Evolutionary conservation across 1,140 invertebrate species (phyloP).

Genomic region (Lepidurus apus): DNA sequence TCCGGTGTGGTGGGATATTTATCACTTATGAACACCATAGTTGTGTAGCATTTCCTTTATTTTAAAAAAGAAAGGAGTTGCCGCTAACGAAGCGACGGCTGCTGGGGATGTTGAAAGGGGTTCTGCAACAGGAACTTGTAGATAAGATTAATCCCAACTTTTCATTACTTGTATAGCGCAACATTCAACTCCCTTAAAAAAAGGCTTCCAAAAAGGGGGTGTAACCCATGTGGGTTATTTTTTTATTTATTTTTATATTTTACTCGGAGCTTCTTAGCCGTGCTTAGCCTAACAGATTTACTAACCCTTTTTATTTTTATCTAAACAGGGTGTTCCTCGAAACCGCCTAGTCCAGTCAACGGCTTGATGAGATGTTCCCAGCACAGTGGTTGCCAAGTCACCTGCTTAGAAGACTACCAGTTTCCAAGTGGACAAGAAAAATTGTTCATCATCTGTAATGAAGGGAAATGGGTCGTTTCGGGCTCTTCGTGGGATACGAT

Average conservation of each 20-base stretch:
- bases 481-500: slow-evolving; percentile 48
- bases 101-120: not conserved
- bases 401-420: slow-evolving; percentile 51
- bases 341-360: slow-evolving; percentile 15
- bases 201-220: not conserved
- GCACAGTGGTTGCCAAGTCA: slow-evolving; percentile 49
- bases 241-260: not conserved
- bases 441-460: slow-evolving; percentile 51
- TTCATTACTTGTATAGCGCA: not conserved
- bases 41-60: not conserved
- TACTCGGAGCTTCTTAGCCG: not conserved
- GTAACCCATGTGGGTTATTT: not conserved
- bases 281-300: not conserved
- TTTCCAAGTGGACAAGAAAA: slow-evolving; percentile 54
- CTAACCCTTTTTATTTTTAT: not conserved
- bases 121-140: not conserved
- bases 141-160: not conserved
- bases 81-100: not conserved
- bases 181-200: not conserved
- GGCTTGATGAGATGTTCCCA: slow-evolving; percentile 23
- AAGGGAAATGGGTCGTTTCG: slow-evolving; percentile 53
- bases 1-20: no score
- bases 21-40: not conserved
- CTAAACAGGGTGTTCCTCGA: not conserved
- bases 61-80: not conserved